Conservation (phyloP, 2,797 vertebrate species). For the Salarias fasciatus region DNA sequence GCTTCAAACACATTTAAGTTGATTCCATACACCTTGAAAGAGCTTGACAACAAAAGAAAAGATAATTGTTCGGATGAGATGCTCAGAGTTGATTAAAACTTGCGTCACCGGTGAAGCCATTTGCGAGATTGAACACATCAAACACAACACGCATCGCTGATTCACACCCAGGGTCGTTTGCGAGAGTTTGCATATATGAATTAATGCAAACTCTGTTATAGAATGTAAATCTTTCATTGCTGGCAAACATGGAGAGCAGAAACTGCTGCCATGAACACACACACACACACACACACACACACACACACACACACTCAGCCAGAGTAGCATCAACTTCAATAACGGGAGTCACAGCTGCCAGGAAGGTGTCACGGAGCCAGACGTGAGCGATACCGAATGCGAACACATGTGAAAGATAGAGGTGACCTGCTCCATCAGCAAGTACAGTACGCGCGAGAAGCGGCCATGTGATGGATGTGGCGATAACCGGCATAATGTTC, state of each 20-base stretch:
- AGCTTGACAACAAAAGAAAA: slow-evolving; percentile 3
- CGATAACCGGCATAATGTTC: slow-evolving; percentile 15
- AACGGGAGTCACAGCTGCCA: slow-evolving; percentile 6
- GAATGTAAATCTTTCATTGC: slow-evolving; percentile 1
- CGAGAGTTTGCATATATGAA: neutral
- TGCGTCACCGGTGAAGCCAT: slow-evolving; percentile 16
- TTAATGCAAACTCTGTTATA: slow-evolving; percentile 25
- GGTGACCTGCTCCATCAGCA: slow-evolving; percentile 21
- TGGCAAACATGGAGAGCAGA: slow-evolving; percentile 19
- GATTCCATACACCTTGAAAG: slow-evolving; percentile 1
- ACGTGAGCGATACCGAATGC: slow-evolving; percentile 10
- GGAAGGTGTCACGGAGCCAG: slow-evolving; percentile 12
- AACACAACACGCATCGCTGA: slow-evolving; percentile 11
- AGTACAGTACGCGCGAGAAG: neutral
- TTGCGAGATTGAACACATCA: slow-evolving; percentile 5
- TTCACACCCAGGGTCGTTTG: slow-evolving; percentile 5
- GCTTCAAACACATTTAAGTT: neutral
- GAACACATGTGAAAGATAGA: slow-evolving; percentile 7
- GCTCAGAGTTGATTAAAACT: neutral
- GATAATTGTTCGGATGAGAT: slow-evolving; percentile 17
- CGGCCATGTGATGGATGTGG: neutral
- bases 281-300: neutral
- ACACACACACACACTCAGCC: neutral
- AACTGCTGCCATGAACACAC: slow-evolving; percentile 1
- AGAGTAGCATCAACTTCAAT: neutral